Conservation (phyloP, 1,140 invertebrate genomes). For the Drosophila ironensis region DNA sequence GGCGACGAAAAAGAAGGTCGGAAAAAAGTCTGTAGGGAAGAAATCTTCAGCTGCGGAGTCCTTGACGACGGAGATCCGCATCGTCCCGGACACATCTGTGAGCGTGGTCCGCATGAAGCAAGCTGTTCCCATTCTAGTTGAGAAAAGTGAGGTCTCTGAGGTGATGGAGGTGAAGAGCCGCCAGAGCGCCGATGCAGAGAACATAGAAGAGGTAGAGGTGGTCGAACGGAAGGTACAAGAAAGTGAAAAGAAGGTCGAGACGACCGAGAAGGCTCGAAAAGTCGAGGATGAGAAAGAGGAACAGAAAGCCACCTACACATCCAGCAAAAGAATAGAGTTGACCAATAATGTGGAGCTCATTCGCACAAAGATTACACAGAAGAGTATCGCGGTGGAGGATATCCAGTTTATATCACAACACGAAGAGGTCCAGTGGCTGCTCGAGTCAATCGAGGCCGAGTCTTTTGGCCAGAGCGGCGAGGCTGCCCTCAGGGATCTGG, state of each 20-base stretch:
- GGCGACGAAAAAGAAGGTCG: conserved; percentile 69
- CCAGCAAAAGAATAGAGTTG: conserved; percentile 58
- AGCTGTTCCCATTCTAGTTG: conserved; percentile 80
- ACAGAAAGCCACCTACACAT: conserved; percentile 35
- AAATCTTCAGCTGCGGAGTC: conserved; percentile 25
- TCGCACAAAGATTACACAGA: conserved; percentile 74
- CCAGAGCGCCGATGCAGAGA: conserved; percentile 69
- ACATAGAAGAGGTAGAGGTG: conserved; percentile 56
- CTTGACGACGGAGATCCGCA: conserved; percentile 60
- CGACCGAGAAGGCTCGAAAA: conserved; percentile 52
- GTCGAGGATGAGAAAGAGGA: conserved; percentile 28
- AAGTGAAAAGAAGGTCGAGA: conserved; percentile 60
- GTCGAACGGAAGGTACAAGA: conserved; percentile 51
- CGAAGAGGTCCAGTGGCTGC: conserved; percentile 88
- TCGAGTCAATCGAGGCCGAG: conserved; percentile 88
- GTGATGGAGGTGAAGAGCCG: conserved; percentile 78
- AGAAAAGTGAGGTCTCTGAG: conserved; percentile 82
- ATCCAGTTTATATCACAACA: conserved; percentile 65
- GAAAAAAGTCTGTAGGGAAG: conserved; percentile 51
- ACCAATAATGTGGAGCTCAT: conserved; percentile 70
- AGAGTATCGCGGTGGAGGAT: conserved; percentile 70
- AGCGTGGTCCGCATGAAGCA: conserved; percentile 64
- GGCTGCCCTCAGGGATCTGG: conserved; percentile 89
- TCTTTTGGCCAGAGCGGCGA: conserved; percentile 91
- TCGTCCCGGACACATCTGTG: conserved; percentile 72